A percentile compares a stretch with the other conserved stretches of the same genome.
phyloP scores from a whole-genome alignment of 2,888 invertebrate genomes.

The Platycheirus albimanus region DNA sequence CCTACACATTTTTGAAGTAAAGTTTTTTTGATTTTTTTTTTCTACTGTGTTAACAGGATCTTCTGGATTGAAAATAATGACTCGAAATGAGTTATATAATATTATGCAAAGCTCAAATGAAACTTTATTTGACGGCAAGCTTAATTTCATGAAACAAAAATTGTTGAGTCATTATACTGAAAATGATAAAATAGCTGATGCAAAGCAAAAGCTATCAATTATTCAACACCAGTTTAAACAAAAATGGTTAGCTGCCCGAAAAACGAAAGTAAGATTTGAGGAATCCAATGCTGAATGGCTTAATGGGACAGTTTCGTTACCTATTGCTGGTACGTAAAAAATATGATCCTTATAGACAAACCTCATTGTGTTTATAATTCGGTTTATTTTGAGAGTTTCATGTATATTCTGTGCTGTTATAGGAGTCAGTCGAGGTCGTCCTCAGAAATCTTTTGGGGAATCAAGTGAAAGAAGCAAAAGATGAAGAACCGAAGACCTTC shows the following conservation, averaged over 20 bases:
- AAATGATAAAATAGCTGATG: neutral
- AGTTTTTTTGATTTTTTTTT: too few relatives aligned
- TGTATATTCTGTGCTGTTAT: neutral
- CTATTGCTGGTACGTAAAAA: neutral
- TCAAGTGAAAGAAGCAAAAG: too few relatives aligned
- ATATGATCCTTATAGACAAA: neutral
- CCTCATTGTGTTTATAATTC: too few relatives aligned
- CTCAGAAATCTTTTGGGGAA: too few relatives aligned
- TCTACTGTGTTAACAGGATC: too few relatives aligned
- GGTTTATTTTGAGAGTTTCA: neutral
- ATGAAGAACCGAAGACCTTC: conserved; percentile 11
- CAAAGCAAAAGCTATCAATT: neutral
- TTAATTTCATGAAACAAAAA: too few relatives aligned
- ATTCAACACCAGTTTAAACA: neutral
- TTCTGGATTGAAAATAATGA: too few relatives aligned
- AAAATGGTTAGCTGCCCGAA: neutral
- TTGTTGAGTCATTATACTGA: neutral
- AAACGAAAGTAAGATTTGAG: too few relatives aligned
- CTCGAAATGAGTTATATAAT: conserved; percentile 3
- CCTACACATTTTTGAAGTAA: too few relatives aligned
- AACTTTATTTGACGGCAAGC: too few relatives aligned
- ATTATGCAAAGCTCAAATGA: conserved; percentile 4
- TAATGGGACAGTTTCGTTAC: too few relatives aligned
- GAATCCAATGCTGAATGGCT: too few relatives aligned
- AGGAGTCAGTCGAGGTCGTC: conserved; percentile 3